Percentiles rank a stretch among this genome's conserved stretches.
These are phyloP conservation scores for Leucophenga maculata DNA, from an alignment of 2,888 invertebrate genomes.

Conservation along the genomic window DNA sequence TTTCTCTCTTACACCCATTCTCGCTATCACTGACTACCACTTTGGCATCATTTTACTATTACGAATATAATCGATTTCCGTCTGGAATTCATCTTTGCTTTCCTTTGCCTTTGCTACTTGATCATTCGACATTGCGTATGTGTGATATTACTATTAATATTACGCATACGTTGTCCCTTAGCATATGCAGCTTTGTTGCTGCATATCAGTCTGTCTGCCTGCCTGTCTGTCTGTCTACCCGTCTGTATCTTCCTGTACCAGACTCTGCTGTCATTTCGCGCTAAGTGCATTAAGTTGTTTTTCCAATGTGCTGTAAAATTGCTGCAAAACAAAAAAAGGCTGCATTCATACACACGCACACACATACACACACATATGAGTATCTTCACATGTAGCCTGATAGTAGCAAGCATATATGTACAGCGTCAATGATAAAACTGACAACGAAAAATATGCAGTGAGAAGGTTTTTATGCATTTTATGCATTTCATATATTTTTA, in stretches of 20 bases:
- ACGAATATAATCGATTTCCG: too few species aligned
- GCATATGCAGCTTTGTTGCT: background rate
- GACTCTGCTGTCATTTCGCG: slow-evolving; percentile 48
- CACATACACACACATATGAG: too few species aligned
- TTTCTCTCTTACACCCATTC: too few species aligned
- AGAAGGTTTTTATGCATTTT: background rate
- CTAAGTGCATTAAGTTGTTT: slow-evolving; percentile 72
- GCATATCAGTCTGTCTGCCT: background rate
- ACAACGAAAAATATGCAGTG: background rate
- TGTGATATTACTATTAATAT: background rate
- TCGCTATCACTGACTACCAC: too few species aligned
- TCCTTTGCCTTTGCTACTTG: background rate
- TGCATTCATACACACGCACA: too few species aligned
- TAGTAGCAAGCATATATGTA: background rate
- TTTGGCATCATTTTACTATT: too few species aligned
- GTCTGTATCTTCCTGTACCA: slow-evolving; percentile 21
- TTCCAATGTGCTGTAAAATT: slow-evolving; percentile 34
- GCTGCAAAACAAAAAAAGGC: background rate
- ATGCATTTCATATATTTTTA: background rate
- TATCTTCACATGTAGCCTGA: too few species aligned
- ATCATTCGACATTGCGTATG: slow-evolving; percentile 12
- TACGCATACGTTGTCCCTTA: slow-evolving; percentile 43
- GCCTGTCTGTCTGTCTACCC: slow-evolving; percentile 9
- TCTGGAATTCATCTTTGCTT: background rate
- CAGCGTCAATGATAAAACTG: background rate